Percentiles rank a stretch among this genome's conserved stretches.
Conservation (phyloP, 2,888 invertebrate species). For the Tyria jacobaeae region DNA sequence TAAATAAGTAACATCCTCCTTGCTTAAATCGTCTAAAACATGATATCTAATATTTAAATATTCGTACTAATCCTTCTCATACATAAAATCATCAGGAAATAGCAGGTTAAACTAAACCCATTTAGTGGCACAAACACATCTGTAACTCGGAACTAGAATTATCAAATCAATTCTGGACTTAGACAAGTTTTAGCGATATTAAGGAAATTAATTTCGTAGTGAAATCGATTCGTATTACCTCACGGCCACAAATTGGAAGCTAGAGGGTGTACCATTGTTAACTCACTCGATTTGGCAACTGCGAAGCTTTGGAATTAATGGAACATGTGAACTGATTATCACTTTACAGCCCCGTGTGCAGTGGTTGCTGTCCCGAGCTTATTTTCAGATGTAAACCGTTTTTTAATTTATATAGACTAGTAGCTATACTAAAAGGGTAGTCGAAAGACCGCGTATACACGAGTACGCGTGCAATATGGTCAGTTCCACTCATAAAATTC, state of each 20-base stretch:
- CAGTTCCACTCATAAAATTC: too few species aligned
- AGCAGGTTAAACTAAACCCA: constrained; percentile 40
- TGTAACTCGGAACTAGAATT: constrained; percentile 35
- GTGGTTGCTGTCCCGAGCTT: background rate
- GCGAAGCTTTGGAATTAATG: constrained; percentile 9
- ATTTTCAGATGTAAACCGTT: background rate
- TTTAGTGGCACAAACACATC: constrained; percentile 37
- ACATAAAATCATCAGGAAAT: constrained; percentile 5
- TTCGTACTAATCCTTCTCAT: background rate
- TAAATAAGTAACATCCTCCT: background rate
- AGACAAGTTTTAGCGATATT: constrained; percentile 60
- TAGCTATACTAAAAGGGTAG: too few species aligned
- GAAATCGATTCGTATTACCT: constrained; percentile 60
- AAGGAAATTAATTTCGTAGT: constrained; percentile 60
- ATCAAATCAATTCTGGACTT: constrained; percentile 52
- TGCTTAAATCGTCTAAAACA: background rate
- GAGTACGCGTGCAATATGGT: too few species aligned
- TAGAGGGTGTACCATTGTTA: constrained; percentile 41
- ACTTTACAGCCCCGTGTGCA: background rate
- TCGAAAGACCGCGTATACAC: too few species aligned
- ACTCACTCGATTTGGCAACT: constrained; percentile 3
- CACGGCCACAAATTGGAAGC: constrained; percentile 59
- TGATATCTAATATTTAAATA: background rate
- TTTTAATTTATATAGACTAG: too few species aligned
- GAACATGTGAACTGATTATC: constrained; percentile 3